Evolutionary conservation across 2,797 vertebrate species (phyloP), one percentile per base, ranked within the genome.

Genomic region (Sebastolobus altivelis): DNA sequence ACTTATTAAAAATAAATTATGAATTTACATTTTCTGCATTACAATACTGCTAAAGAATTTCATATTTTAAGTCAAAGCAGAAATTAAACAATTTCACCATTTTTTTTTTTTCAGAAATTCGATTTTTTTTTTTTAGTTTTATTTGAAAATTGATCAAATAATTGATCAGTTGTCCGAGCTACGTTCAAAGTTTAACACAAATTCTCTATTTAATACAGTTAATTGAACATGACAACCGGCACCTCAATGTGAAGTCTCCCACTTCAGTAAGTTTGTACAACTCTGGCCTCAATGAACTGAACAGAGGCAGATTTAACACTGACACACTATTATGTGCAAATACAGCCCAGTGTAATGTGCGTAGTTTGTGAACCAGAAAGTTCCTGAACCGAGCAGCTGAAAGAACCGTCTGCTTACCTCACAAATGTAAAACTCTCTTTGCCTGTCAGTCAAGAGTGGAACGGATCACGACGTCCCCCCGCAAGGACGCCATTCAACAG

Each of bases 311-410:
- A 71, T 63, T 31, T 54, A 77, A 84, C 63, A 89, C 74, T 43
- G 38, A 83, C 16, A 62, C 13, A 63, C 40, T 31, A 12, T 63
- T 83, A 75, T 75, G 43, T 82, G 76, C 60, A 90, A 87, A 86
- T 60, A 65, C 49, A 84, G 75, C 66, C 61, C 80, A 59, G 52
- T 86, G 65, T 87, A 80, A 81, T 75, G 88, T 85, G 79, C 73
- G 5, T 22, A 54, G 29, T 38, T 66, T 69, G 62, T 65, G 29
- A 72, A 80, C 27, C 56, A 40, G 35, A 80, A 62, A 54, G 52
- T 55, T 78, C 16, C 46, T 67, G 71, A 18, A 80, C 58, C 25
- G 18, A 71, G 58, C 25, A 56, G 67, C 59, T 80, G 35, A 83
- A 78, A 78, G 25, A 3, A 71, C 11, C 55, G 55, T 33, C 43